Percentiles rank a stretch among this genome's conserved stretches.
These are phyloP conservation scores for Amiota mariae DNA, from an alignment of 2,888 invertebrate species.

Conservation along the genomic window DNA sequence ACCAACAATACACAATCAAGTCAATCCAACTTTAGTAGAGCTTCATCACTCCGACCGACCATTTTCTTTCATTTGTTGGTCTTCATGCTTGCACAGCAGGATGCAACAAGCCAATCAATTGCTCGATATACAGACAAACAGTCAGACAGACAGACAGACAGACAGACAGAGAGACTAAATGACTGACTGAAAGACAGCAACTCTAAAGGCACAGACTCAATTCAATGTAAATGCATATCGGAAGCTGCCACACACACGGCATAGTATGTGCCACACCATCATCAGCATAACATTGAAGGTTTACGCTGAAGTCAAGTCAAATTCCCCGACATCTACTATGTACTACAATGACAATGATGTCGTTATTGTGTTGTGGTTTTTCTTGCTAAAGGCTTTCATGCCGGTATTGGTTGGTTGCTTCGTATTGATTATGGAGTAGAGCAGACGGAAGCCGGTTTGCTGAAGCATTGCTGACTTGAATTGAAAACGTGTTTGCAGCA, in stretches of 20 bases:
- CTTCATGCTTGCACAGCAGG: not conserved
- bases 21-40: constrained; percentile 30
- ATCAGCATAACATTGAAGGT: too few species aligned
- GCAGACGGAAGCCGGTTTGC: too few species aligned
- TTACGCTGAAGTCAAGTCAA: too few species aligned
- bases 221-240: constrained; percentile 28
- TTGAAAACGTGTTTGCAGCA: constrained; percentile 48
- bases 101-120: constrained; percentile 24
- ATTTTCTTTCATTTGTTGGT: not conserved
- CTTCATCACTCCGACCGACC: constrained; percentile 10
- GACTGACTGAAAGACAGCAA: too few species aligned
- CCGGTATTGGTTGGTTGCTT: constrained; percentile 31
- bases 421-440: not conserved
- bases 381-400: not conserved
- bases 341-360: not conserved
- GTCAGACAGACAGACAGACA: constrained; percentile 12
- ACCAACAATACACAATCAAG: constrained; percentile 33
- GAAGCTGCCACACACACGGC: constrained; percentile 13
- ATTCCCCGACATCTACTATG: too few species aligned
- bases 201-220: too few species aligned
- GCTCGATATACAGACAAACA: not conserved
- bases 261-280: too few species aligned
- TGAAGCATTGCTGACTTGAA: constrained; percentile 49
- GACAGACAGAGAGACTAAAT: constrained; percentile 28
- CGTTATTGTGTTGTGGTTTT: not conserved